Base-by-base conservation (phyloP, 2,888 invertebrate species). In the Drosophila falleni region DNA sequence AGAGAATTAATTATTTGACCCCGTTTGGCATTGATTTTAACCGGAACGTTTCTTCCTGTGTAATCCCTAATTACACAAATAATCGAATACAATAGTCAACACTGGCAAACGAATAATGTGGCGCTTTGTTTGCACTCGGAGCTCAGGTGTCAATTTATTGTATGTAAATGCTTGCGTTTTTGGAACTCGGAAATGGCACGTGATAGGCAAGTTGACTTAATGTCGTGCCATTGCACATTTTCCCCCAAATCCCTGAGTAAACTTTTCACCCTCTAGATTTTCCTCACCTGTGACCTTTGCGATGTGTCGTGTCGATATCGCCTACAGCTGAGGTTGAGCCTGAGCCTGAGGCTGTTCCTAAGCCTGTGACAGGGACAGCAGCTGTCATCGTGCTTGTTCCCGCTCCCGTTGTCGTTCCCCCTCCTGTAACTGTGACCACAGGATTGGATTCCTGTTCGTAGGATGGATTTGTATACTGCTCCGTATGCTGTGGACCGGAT, bases 271-370 rank as follows among this genome's bases (percentile, higher is more conserved):
- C 13, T 29, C 1, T 9, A 23, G 13, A n/a, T 3, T 16, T 41
- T 8, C 1, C 91, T 89, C 79, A 94, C 95, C 95, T 94, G 94
- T 95, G 95, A 81, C 95, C 95, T 92, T 95, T 95, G 89, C 95
- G 94, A 94, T 95, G 94, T 80, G 94, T 94, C 81, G 82, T 81
- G 61, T 77, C 78, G 51, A 74, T 81, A 67, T 89, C 89, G 66
- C 47, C 41, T 3, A 47, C 59, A 35, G 56, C 60, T 47, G 58
- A 6, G 3, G n/a, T n/a, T 37, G 37, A 35, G 15, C 41, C n/a
- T 37, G 37, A 35, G 15, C 41, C 72, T 55, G 72, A 31, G 16
- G 10, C 53, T 16, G 44, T 23, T 19, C 70, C 71, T 58, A 59
- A 58, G 13, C 42, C 54, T 41, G 60, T 15, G 15, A 15, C 50